Percentiles rank a stretch among this genome's conserved stretches.
Evolutionary conservation across 2,113 vertebrate genomes (phyloP).

Genomic region (Anser cygnoides): DNA sequence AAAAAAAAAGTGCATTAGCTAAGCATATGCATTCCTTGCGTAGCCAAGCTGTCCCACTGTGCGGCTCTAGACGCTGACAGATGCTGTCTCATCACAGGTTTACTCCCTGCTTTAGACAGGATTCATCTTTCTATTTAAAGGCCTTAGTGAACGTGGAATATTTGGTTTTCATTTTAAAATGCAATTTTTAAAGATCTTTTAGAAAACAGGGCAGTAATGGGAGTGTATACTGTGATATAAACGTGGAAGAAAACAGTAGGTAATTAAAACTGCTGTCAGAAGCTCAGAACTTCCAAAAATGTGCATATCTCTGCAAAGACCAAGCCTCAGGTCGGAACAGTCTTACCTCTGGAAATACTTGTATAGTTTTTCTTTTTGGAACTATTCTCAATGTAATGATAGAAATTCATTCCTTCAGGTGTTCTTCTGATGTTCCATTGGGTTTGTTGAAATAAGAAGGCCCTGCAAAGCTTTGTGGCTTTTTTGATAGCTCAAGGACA

Average conservation of each 20-base stretch:
- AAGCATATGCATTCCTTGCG: neutral
- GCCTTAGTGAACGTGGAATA: neutral
- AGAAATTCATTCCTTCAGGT: neutral
- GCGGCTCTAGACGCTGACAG: conserved; percentile 24
- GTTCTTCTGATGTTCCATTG: neutral
- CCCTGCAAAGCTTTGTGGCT: neutral
- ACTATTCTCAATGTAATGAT: neutral
- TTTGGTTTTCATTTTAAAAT: neutral
- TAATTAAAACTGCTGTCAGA: neutral
- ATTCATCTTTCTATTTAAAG: conserved; percentile 36
- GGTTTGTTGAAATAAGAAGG: neutral
- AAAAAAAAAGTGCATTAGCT: neutral
- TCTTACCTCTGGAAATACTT: neutral
- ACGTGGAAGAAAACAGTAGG: neutral
- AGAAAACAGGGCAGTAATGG: too few relatives aligned
- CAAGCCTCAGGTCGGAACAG: accelerated
- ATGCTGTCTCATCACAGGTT: conserved; percentile 22
- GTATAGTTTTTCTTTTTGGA: neutral
- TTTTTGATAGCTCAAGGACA: neutral
- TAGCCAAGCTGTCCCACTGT: neutral
- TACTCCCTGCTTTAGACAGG: neutral
- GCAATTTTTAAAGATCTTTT: neutral
- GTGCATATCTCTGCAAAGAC: accelerated
- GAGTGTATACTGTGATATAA: neutral
- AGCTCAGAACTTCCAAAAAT: neutral